A percentile compares a stretch with the other conserved stretches of the same genome.
phyloP scores from a whole-genome alignment of 2,113 vertebrate genomes.

The Phoxinus phoxinus region DNA sequence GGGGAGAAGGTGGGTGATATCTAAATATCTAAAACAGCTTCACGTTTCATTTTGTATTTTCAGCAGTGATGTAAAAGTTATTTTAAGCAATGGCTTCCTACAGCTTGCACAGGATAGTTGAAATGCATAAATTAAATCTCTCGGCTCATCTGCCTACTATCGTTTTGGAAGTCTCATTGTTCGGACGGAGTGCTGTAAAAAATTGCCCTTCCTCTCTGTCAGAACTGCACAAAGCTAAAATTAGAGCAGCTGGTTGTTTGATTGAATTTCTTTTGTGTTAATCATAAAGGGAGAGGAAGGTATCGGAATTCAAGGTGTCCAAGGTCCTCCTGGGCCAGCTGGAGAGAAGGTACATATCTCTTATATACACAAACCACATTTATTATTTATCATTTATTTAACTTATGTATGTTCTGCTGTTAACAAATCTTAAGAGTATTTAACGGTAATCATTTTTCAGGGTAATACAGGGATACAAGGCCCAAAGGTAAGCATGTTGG shows the following conservation, averaged over 20 bases:
- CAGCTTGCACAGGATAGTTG: neutral
- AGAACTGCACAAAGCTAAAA: neutral
- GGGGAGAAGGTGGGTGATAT: constrained; percentile 78
- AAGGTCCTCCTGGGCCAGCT: constrained; percentile 73
- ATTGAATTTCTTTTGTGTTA: constrained; percentile 33
- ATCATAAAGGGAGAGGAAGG: constrained; percentile 79
- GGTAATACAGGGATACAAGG: constrained; percentile 78
- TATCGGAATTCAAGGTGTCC: constrained; percentile 75
- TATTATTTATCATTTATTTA: neutral
- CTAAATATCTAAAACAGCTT: neutral
- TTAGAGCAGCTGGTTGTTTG: neutral
- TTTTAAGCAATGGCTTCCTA: neutral
- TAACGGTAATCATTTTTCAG: constrained; percentile 65
- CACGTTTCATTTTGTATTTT: neutral
- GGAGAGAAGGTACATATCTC: constrained; percentile 78
- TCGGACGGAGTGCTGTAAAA: neutral
- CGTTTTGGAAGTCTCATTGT: constrained; percentile 24
- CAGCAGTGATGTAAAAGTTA: constrained; percentile 9
- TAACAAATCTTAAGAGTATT: neutral
- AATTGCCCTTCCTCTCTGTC: neutral
- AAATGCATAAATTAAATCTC: constrained; percentile 36
- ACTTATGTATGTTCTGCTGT: neutral
- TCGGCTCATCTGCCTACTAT: neutral
- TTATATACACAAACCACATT: neutral
- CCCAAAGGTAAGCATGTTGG: constrained; percentile 74